These are phyloP conservation scores for Boloria euphrosyne DNA, from an alignment of 2,888 invertebrate species.

Conservation along the genomic window DNA sequence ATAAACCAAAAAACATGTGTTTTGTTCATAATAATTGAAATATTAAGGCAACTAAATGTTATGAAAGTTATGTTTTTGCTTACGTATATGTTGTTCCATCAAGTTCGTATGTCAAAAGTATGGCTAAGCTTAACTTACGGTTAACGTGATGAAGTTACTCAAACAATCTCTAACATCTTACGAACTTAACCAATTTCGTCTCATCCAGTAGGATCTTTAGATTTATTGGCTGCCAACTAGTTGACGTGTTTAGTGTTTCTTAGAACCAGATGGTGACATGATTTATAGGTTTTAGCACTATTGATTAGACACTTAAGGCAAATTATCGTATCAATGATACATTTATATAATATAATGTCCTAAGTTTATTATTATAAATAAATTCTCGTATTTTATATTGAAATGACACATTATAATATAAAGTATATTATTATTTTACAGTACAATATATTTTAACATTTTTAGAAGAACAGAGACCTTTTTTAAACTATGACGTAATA, in stretches of 20 bases:
- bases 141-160: slow-evolving; percentile 50
- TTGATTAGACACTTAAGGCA: not conserved
- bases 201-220: slow-evolving; percentile 46
- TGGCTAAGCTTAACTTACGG: slow-evolving; percentile 42
- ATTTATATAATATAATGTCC: too few species aligned
- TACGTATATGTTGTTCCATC: not conserved
- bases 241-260: slow-evolving; percentile 41
- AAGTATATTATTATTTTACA: too few species aligned
- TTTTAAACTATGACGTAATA: too few species aligned
- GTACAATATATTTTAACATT: too few species aligned
- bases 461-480: too few species aligned
- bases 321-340: not conserved
- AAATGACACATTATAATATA: too few species aligned
- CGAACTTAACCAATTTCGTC: slow-evolving; percentile 67
- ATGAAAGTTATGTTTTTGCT: too few species aligned
- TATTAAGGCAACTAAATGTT: too few species aligned
- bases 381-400: too few species aligned
- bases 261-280: slow-evolving; percentile 24
- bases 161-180: slow-evolving; percentile 64
- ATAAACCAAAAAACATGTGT: too few species aligned
- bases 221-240: slow-evolving; percentile 53
- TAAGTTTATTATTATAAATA: too few species aligned
- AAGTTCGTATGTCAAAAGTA: slow-evolving; percentile 25
- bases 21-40: too few species aligned
- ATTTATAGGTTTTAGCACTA: slow-evolving; percentile 14